Conservation (phyloP, 2,113 vertebrate genomes). For the Podilymbus podiceps region DNA sequence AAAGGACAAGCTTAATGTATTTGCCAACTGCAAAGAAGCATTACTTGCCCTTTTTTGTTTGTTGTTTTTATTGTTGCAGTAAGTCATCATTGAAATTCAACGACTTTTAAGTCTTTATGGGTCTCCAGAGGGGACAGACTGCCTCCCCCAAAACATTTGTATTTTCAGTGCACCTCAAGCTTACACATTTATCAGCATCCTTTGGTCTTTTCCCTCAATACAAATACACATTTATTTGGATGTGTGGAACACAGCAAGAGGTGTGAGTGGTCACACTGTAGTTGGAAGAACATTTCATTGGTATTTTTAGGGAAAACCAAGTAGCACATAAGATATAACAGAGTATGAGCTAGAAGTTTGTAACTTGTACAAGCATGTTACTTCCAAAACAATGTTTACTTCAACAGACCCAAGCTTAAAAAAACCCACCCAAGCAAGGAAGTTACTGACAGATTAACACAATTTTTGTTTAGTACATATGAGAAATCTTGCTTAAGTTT, state of each 20-base stretch:
- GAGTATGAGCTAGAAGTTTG: not conserved
- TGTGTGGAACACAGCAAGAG: not conserved
- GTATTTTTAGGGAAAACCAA: not conserved
- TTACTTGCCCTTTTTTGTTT: not conserved
- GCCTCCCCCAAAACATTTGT: not conserved
- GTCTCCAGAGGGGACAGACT: not conserved
- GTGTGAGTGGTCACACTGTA: not conserved
- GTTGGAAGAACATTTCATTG: not conserved
- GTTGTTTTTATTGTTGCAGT: not conserved
- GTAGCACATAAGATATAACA: not conserved
- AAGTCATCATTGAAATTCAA: not conserved
- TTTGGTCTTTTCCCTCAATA: not conserved
- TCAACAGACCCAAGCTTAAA: not conserved
- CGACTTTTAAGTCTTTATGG: not conserved
- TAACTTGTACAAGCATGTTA: not conserved
- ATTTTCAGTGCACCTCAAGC: not conserved
- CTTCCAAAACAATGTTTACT: not conserved
- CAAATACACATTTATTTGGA: not conserved
- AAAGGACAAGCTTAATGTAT: slow-evolving; percentile 24
- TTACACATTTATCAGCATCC: not conserved
- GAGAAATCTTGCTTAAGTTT: not conserved
- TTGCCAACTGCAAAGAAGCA: not conserved
- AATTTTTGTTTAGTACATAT: not conserved
- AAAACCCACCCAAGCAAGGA: not conserved
- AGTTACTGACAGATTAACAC: not conserved